Evolutionary conservation across 2,888 invertebrate species (phyloP), one percentile per base, ranked within the genome.

Genomic region (Phortica okadai): DNA sequence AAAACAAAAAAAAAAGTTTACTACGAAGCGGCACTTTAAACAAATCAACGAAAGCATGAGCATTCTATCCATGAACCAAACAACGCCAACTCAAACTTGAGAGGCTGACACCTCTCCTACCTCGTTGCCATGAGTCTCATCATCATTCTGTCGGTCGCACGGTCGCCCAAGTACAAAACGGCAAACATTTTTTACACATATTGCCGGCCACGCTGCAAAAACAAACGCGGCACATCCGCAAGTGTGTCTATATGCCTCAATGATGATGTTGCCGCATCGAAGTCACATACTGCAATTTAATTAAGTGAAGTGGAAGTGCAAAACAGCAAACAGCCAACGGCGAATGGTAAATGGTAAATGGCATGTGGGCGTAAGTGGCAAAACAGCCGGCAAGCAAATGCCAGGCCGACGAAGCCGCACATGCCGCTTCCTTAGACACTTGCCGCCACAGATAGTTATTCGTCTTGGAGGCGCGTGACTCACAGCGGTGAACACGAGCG

Each of bases 251-350:
- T 16, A 25, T 7, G 25, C 62, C 16, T 56, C 56, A 56, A 14
- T 25, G 70, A 10, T 72, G 70, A 56, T 72, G 70, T n/a, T 54
- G 70, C 70, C 54, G 54, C 70, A 72, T 33, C 70, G 54, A 54
- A 72, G 70, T 72, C 70, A 54, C 45, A 72, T 72, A 72, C 70
- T 85, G 85, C 87, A 85, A 85, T 85, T 85, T 85, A 85, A 85
- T 85, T 85, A 85, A 85, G 84, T 80, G 85, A 86, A 85, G 85
- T 85, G 85, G 84, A 85, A 82, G 80, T 81, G 78, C 73, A 21
- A 25, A 44, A 16, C n/a, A 41, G 42, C 67, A 44, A 41, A 44
- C 44, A 6, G 44, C 7, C 4, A 8, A 41, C 14, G 33, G 33
- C 33, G 33, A 33, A 33, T 33, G 4, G 2, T 1, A 11, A 56